Percentiles rank a stretch among this genome's conserved stretches.
phyloP scores from a whole-genome alignment of 2,113 vertebrate genomes.

The Sphyrna mokarran region DNA sequence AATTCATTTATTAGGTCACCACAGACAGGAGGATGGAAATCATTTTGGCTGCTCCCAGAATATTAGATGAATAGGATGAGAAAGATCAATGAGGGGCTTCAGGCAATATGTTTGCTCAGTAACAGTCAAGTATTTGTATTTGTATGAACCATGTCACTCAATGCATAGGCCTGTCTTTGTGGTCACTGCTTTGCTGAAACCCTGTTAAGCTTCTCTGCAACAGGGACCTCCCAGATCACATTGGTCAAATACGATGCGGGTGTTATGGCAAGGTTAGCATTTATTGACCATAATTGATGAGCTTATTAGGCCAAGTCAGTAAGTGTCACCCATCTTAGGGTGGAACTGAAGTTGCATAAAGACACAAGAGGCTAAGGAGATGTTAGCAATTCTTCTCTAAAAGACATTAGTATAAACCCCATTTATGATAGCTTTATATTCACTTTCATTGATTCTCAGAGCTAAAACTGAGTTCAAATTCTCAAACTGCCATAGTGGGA shows the following conservation, averaged over 20 bases:
- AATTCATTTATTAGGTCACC: background rate
- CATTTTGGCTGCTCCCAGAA: background rate
- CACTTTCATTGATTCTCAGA: too few relatives aligned
- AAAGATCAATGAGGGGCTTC: background rate
- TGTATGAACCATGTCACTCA: background rate
- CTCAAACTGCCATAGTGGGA: too few relatives aligned
- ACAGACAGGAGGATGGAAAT: background rate
- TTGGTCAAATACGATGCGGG: background rate
- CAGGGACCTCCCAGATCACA: background rate
- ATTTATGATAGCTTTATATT: too few relatives aligned
- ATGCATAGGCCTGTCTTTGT: background rate
- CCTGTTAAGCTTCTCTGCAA: background rate
- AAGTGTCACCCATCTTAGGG: background rate
- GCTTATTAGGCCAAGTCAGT: background rate
- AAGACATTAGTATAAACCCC: background rate
- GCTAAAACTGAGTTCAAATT: too few relatives aligned
- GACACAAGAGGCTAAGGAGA: background rate
- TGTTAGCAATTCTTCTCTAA: background rate
- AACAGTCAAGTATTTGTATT: background rate
- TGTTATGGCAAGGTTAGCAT: background rate
- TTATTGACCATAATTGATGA: background rate
- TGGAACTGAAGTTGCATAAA: background rate
- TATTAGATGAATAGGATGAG: background rate
- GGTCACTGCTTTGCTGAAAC: background rate
- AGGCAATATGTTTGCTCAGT: background rate